Evolutionary conservation across 2,888 invertebrate genomes (phyloP).

Genomic region (Rhagophthalmus giganteus): DNA sequence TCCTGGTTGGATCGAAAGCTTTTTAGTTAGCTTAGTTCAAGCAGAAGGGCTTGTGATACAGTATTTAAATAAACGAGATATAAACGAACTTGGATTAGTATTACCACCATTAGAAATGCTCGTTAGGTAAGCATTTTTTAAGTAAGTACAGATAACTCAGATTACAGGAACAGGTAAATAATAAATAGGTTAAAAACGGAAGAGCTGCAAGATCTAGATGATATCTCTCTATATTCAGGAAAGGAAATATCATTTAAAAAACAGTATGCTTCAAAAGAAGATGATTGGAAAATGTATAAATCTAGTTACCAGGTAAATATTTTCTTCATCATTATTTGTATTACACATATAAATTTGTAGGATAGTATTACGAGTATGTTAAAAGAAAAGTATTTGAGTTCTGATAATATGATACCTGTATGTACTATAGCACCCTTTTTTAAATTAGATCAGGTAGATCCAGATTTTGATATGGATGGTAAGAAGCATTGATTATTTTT

Average conservation of each 20-base stretch:
- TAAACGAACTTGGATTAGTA: constrained; percentile 47
- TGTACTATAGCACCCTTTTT: constrained; percentile 58
- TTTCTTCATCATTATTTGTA: no score
- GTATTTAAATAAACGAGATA: constrained; percentile 47
- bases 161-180: constrained; percentile 36
- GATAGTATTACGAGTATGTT: constrained; percentile 20
- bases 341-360: constrained; percentile 4
- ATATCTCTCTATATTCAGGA: no score
- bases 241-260: no score
- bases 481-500: no score
- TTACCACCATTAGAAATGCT: constrained; percentile 49
- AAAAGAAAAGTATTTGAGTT: constrained; percentile 11
- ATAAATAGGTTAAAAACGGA: constrained; percentile 1
- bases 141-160: background rate
- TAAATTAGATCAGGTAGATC: constrained; percentile 58
- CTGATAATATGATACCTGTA: constrained; percentile 50
- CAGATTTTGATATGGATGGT: constrained; percentile 63
- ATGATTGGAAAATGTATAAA: constrained; percentile 57
- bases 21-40: constrained; percentile 63
- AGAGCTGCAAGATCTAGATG: constrained; percentile 8
- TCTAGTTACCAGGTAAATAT: constrained; percentile 53
- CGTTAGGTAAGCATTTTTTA: constrained; percentile 38
- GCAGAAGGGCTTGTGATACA: constrained; percentile 57
- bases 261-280: no score
- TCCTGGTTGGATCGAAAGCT: constrained; percentile 71